Conservation (phyloP, 1,140 invertebrate species). For the Drosophila trapezifrons region DNA sequence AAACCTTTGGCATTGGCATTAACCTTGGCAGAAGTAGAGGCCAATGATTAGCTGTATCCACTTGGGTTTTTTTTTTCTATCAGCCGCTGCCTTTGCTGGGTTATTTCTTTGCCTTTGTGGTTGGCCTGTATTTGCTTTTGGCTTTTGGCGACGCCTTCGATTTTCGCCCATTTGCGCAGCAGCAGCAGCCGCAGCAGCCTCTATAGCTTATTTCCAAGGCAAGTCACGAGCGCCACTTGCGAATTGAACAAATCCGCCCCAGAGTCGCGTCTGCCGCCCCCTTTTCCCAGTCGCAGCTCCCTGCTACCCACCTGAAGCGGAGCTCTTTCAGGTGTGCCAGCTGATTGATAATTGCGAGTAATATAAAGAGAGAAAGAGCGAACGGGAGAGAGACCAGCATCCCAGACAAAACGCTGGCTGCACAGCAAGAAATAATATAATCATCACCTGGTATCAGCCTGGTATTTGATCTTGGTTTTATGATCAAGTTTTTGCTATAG, state of each 20-base stretch:
- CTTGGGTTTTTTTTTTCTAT: background rate
- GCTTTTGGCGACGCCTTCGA: conserved; percentile 48
- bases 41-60: conserved; percentile 4
- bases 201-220: conserved; percentile 67
- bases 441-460: too few species aligned
- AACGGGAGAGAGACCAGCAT: conserved; percentile 20
- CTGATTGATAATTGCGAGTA: conserved; percentile 54
- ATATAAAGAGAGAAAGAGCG: conserved; percentile 4
- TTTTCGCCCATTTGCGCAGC: conserved; percentile 50
- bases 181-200: background rate
- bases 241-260: conserved; percentile 69
- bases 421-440: conserved; percentile 21
- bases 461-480: background rate
- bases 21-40: conserved; percentile 7
- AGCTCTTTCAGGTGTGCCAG: conserved; percentile 41
- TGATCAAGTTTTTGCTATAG: background rate
- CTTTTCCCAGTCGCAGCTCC: conserved; percentile 1
- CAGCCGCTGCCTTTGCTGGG: conserved; percentile 3
- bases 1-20: conserved; percentile 1
- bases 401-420: conserved; percentile 8
- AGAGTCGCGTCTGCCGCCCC: conserved; percentile 37
- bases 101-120: conserved; percentile 6
- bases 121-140: conserved; percentile 30
- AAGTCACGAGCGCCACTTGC: conserved; percentile 77
- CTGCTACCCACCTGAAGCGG: conserved; percentile 2